Evolutionary conservation across 1,140 invertebrate genomes (phyloP), one percentile per base, ranked within the genome.

Genomic region (Meloidogyne exigua): DNA sequence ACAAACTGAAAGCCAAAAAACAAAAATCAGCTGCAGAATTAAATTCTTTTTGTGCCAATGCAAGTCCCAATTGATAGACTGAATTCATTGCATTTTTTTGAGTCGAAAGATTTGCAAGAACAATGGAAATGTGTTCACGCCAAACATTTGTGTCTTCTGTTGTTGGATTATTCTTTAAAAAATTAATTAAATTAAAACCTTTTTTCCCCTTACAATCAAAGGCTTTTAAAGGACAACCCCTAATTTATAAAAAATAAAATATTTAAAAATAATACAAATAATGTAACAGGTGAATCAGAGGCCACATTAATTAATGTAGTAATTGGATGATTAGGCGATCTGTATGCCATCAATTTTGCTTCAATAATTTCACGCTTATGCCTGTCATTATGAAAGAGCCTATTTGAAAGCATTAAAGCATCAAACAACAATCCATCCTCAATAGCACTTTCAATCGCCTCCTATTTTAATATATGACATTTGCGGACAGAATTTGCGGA

Each of bases 1-100:
- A 65, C 32, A 83, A 69, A 68, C 83, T 86, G 1, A 81, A 82
- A 49, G 84, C 81, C 5, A 83, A 49, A 68, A 83, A 83, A 63
- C 82, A 83, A 67, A 83, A 83, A 70, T 83, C 82, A 26, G 82
- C 82, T 12, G 82, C 82, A 15, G 81, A 79, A 72, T 83, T 72
- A 62, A 86, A 83, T 12, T 83, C 82, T 26, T 79, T 81, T 36
- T 72, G 64, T 4, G 82, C 80, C 65, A 83, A 63, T 1, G 84
- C 82, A 18, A 76, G 32, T 12, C 82, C 82, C 13, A 83, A 64
- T 28, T 85, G 83, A 68, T 83, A 85, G 4, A 83, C 76, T 18
- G 82, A 71, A 44, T 83, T 68, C 18, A 85, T 74, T 9, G 82
- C 83, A 18, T 78, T 73, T n/a, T 39, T 44, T 21, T 32, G 28